Conservation (phyloP, 2,113 vertebrate species). For the Oryzias javanicus region DNA sequence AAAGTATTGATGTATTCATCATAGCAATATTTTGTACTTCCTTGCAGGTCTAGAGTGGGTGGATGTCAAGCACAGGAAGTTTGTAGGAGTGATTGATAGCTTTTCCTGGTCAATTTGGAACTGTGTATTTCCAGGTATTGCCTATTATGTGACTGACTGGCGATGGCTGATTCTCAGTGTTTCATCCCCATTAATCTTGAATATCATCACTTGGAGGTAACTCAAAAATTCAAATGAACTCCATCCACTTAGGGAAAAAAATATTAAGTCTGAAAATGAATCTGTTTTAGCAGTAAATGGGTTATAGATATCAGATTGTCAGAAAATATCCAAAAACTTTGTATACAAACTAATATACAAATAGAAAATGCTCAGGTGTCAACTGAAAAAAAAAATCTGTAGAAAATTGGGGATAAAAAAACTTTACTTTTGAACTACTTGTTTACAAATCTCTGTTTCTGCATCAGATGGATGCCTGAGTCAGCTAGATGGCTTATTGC, state of each 20-base stretch:
- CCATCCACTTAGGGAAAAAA: no score
- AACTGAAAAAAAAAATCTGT: no score
- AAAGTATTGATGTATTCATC: neutral
- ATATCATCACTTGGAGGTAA: constrained; percentile 74
- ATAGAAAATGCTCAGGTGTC: no score
- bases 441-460: neutral
- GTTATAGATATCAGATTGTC: no score
- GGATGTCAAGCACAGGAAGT: constrained; percentile 72
- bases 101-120: constrained; percentile 73
- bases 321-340: no score
- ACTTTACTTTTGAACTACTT: neutral
- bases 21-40: neutral
- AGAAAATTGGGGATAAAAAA: no score
- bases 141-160: constrained; percentile 76
- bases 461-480: constrained; percentile 87
- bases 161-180: constrained; percentile 61
- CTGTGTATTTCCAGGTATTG: constrained; percentile 54
- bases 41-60: constrained; percentile 79
- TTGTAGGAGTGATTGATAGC: constrained; percentile 72
- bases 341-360: no score
- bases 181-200: constrained; percentile 64
- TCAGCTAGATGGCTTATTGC: constrained; percentile 90
- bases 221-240: neutral
- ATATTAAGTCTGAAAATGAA: no score
- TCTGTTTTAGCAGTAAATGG: no score